Base-by-base conservation (phyloP, 2,113 vertebrate species). In the Cheirogaleus medius region DNA sequence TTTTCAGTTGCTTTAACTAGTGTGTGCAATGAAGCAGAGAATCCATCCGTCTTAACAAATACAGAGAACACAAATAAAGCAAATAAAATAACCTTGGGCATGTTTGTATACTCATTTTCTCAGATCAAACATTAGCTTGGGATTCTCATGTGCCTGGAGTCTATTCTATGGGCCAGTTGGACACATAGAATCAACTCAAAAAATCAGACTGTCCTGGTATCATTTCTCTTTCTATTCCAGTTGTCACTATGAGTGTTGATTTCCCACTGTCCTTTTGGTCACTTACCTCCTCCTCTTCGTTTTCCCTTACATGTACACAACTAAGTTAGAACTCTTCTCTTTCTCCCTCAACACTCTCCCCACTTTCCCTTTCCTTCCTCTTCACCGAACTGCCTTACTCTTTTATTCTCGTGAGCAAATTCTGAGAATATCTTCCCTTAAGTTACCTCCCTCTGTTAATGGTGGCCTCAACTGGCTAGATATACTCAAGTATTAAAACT, bases 1-100 rank as follows among this genome's bases (percentile, higher is more conserved):
- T 98, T 97, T 92, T 95, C 90, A 92, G 54, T 97, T 63, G 32
- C 56, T 42, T 54, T 47, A 89, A 78, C 54, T 97, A 49, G 86
- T 54, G 52, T 63, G 94, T 14, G 25, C 90, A 68, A 47, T 76
- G 95, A 97, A 98, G 97, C 54, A 66, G 84, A 91, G 85, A 92
- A 37, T 49, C 34, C 92, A 91, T 90, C 78, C 93, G 81, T 83
- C 91, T 87, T 60, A 92, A 78, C 91, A 96, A 95, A 52, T 84
- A 97, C 88, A 95, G 87, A 42, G 10, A 32, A 96, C n/a, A 80
- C 89, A 94, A 93, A 90, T 89, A 94, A 80, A 58, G 66, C 8
- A 39, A 97, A 60, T 0, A 20, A 32, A 96, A 69, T 83, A 63
- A 25, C 42, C n/a, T 97, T 83, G 95, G 92, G 37, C 32, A 37